Conservation (phyloP, 2,888 invertebrate genomes). For the Eupithecia exiguata region DNA sequence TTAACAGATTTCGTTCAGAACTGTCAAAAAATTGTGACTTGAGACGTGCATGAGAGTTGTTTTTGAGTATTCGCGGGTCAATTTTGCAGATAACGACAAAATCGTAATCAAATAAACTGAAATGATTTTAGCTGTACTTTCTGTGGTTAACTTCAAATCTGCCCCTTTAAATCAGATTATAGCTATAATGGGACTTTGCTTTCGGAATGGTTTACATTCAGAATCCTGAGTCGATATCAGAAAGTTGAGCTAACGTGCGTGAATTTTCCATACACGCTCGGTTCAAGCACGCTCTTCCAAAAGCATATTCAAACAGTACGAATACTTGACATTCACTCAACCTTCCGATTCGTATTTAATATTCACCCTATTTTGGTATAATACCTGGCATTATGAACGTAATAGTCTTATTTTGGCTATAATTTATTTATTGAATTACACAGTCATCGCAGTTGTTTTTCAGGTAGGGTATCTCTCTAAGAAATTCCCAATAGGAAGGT, state of each 20-base stretch:
- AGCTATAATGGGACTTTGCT: background rate
- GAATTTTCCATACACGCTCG: background rate
- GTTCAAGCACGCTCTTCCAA: background rate
- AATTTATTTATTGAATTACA: too few relatives aligned
- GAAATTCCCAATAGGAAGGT: background rate
- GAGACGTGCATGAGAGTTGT: too few relatives aligned
- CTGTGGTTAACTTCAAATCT: background rate
- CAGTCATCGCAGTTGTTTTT: too few relatives aligned
- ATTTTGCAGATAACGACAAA: too few relatives aligned
- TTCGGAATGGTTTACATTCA: background rate
- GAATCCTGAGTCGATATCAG: background rate
- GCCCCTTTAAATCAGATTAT: background rate
- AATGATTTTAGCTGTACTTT: background rate
- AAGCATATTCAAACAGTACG: background rate
- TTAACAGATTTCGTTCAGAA: too few relatives aligned
- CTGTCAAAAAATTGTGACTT: too few relatives aligned
- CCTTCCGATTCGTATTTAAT: background rate
- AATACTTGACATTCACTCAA: background rate
- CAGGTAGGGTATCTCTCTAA: too few relatives aligned
- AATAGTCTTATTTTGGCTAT: background rate
- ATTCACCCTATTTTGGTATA: background rate
- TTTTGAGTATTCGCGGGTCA: too few relatives aligned
- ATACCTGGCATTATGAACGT: background rate
- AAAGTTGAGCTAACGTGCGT: background rate
- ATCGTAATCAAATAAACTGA: too few relatives aligned